Evolutionary conservation across 2,113 vertebrate species (phyloP).

Genomic region (Brachirus orientalis): DNA sequence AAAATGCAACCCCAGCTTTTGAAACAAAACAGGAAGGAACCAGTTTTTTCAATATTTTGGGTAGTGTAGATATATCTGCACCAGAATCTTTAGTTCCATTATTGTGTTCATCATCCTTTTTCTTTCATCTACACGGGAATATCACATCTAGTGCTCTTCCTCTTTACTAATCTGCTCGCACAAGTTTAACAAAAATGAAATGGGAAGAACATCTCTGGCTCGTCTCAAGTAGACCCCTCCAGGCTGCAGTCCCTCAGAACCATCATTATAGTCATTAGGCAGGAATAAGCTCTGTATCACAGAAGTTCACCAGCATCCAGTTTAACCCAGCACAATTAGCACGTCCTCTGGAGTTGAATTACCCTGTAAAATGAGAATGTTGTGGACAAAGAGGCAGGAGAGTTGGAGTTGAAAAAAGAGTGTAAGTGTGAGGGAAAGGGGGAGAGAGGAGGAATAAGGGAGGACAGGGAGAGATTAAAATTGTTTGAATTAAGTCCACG

Average conservation of each 20-base stretch:
- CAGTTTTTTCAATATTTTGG: no score
- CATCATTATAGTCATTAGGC: constrained; percentile 78
- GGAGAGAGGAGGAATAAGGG: constrained; percentile 69
- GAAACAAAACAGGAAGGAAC: no score
- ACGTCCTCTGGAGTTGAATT: constrained; percentile 81
- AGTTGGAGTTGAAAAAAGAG: constrained; percentile 70
- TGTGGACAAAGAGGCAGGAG: constrained; percentile 73
- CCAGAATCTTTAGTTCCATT: no score
- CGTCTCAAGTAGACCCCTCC: constrained; percentile 48
- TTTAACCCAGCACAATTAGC: constrained; percentile 83
- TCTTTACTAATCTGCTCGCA: constrained; percentile 21
- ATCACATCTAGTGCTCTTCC: constrained; percentile 21
- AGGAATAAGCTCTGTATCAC: constrained; percentile 80
- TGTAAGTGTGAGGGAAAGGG: constrained; percentile 72
- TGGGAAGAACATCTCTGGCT: constrained; percentile 30
- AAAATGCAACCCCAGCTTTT: no score
- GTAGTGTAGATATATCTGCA: no score
- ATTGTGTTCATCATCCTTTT: no score
- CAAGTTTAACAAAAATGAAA: neutral
- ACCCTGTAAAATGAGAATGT: constrained; percentile 83
- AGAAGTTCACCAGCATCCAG: constrained; percentile 75
- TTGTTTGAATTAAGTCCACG: constrained; percentile 86
- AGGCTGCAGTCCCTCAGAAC: constrained; percentile 60
- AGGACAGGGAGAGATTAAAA: constrained; percentile 84
- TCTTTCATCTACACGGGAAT: no score